Evolutionary conservation across 2,113 vertebrate genomes (phyloP).

Genomic region (Brachyhypopomus occidentalis): DNA sequence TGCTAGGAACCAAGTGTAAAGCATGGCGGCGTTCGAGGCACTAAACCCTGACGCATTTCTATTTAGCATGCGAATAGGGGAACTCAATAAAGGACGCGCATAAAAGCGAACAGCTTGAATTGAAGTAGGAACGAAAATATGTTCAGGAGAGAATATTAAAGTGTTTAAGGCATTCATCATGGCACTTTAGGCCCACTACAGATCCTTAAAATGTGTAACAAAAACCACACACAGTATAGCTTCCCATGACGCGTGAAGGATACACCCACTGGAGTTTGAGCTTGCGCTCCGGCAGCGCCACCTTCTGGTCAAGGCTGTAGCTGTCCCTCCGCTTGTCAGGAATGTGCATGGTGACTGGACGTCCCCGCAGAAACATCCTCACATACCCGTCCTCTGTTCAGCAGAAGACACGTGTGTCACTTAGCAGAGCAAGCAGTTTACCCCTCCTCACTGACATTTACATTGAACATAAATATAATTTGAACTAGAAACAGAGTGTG

Average conservation of each 20-base stretch:
- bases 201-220: neutral
- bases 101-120: neutral
- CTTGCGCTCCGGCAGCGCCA: constrained; percentile 76
- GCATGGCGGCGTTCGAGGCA: neutral
- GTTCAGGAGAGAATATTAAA: neutral
- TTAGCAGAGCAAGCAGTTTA: neutral
- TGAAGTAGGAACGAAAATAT: neutral
- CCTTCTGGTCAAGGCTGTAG: constrained; percentile 82
- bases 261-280: constrained; percentile 94
- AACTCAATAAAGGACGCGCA: neutral
- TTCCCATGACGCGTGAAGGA: constrained; percentile 69
- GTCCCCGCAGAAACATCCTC: constrained; percentile 89
- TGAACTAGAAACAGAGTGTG: neutral
- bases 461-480: neutral
- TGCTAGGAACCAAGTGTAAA: neutral
- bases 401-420: neutral
- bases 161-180: neutral
- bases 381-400: constrained; percentile 85
- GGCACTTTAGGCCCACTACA: neutral
- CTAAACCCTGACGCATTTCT: neutral
- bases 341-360: constrained; percentile 85
- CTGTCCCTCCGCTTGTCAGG: constrained; percentile 75
- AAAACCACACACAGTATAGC: neutral
- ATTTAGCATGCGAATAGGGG: too few species aligned
- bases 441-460: neutral